Percentiles rank a stretch among this genome's conserved stretches.
phyloP scores from a whole-genome alignment of 2,113 vertebrate species.

The Cyanoderma ruficeps region DNA sequence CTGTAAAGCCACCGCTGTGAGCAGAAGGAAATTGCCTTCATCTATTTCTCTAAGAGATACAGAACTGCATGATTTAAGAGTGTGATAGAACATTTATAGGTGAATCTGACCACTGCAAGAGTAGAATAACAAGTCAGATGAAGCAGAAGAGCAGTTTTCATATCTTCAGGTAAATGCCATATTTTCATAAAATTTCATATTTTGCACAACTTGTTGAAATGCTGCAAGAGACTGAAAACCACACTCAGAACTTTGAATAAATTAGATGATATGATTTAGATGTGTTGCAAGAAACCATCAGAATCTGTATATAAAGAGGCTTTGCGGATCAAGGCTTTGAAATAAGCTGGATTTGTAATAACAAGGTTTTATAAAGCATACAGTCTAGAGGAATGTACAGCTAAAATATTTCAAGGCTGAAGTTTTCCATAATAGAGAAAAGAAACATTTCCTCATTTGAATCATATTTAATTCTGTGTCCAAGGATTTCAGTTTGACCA shows the following conservation, averaged over 20 bases:
- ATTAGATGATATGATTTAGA: conserved; percentile 47
- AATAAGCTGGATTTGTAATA: conserved; percentile 66
- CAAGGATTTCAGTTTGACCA: not conserved
- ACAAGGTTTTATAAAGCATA: conserved; percentile 50
- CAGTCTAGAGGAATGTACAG: not conserved
- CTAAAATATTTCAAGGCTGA: conserved; percentile 22
- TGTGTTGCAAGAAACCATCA: not conserved
- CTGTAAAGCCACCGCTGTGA: not conserved
- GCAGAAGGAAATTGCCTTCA: not conserved
- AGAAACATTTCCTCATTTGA: not conserved
- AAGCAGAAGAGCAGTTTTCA: not conserved
- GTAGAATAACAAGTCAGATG: not conserved
- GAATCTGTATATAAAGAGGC: conserved; percentile 50
- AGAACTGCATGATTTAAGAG: not conserved
- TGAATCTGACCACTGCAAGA: conserved; percentile 1
- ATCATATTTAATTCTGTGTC: not conserved
- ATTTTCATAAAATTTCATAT: conserved; percentile 10
- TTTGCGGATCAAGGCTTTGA: conserved; percentile 44
- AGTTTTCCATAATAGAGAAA: not conserved
- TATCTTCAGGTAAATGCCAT: not conserved
- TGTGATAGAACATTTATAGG: not conserved
- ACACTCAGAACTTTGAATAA: conserved; percentile 37
- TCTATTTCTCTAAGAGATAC: not conserved
- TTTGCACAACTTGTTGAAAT: conserved; percentile 42
- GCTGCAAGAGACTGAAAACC: not conserved